Conservation (phyloP, 2,797 vertebrate genomes). For the Sebastiscus albofasciatus region DNA sequence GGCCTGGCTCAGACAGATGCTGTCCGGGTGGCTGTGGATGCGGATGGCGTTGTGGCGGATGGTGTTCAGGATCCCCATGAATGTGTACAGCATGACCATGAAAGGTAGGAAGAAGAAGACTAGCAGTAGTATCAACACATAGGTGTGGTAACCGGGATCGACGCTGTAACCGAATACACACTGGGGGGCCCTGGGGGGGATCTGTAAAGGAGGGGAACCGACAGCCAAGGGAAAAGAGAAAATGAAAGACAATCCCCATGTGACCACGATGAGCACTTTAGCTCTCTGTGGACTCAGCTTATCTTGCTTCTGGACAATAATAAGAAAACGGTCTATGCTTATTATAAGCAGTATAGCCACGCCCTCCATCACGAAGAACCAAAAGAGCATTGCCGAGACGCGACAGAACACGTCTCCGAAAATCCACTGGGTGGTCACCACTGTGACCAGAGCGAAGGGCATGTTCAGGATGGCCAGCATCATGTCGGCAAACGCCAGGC, state of each 20-base stretch:
- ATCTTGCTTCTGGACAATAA: conserved; percentile 97
- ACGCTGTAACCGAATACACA: conserved; percentile 94
- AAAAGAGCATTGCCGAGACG: conserved; percentile 96
- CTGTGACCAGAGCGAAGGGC: conserved; percentile 93
- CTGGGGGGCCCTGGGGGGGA: conserved; percentile 93
- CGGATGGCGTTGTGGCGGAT: conserved; percentile 95
- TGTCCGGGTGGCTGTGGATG: conserved; percentile 94
- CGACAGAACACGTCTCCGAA: conserved; percentile 93
- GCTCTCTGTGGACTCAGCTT: conserved; percentile 94
- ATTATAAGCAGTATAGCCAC: conserved; percentile 97
- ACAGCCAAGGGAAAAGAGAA: conserved; percentile 92
- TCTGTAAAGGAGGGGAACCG: conserved; percentile 89
- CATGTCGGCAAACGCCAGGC: conserved; percentile 96
- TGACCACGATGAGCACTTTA: conserved; percentile 92
- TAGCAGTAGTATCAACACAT: conserved; percentile 90
- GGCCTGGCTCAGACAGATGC: conserved; percentile 94
- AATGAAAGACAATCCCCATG: conserved; percentile 90
- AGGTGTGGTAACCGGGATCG: conserved; percentile 88
- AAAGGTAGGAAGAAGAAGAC: conserved; percentile 96
- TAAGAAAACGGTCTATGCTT: conserved; percentile 97
- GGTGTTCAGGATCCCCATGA: conserved; percentile 96
- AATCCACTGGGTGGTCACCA: conserved; percentile 91
- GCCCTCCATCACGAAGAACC: conserved; percentile 95
- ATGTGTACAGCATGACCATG: conserved; percentile 93
- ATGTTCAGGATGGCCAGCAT: conserved; percentile 95